Percentiles rank a stretch among this genome's conserved stretches.
phyloP scores from a whole-genome alignment of 1,140 invertebrate species.

The Aphelinus atriplicis region DNA sequence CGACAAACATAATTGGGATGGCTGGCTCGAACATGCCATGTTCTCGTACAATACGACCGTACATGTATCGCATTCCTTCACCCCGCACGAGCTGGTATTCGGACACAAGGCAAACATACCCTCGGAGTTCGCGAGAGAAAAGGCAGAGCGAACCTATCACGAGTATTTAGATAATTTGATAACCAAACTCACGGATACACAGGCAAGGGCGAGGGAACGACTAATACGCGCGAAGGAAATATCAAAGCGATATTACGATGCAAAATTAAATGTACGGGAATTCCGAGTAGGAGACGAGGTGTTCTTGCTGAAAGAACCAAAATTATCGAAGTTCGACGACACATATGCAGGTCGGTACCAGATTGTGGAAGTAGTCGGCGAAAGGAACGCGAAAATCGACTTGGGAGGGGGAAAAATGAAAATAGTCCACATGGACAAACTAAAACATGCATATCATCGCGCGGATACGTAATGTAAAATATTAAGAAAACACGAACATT shows the following conservation, averaged over 20 bases:
- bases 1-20: not conserved
- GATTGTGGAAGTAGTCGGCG: not conserved
- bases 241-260: not conserved
- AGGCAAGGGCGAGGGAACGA: not conserved
- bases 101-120: not conserved
- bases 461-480: not conserved
- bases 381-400: not conserved
- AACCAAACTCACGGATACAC: not conserved
- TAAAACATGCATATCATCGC: not conserved
- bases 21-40: not conserved
- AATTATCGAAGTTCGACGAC: not conserved
- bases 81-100: slow-evolving; percentile 1
- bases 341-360: not conserved
- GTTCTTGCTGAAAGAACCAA: not conserved
- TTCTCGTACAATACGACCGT: not conserved
- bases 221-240: not conserved
- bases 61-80: not conserved
- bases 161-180: slow-evolving; percentile 1
- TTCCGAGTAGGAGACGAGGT: not conserved
- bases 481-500: no score
- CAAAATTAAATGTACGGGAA: not conserved
- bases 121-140: not conserved
- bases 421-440: not conserved
- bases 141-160: not conserved
- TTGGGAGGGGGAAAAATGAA: not conserved